Base-by-base conservation (phyloP, 1,140 invertebrate species). In the Drosophila micromelanica region DNA sequence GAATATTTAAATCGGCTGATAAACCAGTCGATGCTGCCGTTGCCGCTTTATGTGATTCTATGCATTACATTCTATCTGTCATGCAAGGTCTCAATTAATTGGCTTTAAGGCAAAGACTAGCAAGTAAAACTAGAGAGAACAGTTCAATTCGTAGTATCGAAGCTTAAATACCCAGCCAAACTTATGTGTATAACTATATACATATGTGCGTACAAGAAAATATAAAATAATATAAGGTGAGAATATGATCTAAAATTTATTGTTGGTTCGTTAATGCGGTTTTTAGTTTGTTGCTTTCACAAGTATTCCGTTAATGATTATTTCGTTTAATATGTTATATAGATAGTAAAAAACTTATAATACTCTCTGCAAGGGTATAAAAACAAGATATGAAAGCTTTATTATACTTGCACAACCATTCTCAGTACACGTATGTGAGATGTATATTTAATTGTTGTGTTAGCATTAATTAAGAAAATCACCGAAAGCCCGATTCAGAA, bases 1-100 rank as follows among this genome's bases (percentile, higher is more conserved):
- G 69, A 78, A 78, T 72, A 75, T 73, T 77, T 80, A 75, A 75
- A 85, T 77, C 45, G 48, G 56, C 61, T 38, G 62, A 60, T 60
- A 73, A 67, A 67, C 63, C 70, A 73, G 70, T 73, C 60, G 62
- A 9, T 49, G 32, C 8, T 9, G 32, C 32, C 32, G 32, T 4
- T 35, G 32, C 5, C 27, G 0, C 5, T 27, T 27, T 23, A 54
- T 48, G 3, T 20, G 6, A 15, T 30, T 59, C 46, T 54, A 32
- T 30, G n/a, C 57, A 45, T 7, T 61, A 20, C n/a, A 32, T 4
- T 54, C 35, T 40, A 35, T 46, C n/a, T 9, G 43, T 37, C 7
- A 37, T 5, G 2, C 57, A 72, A 62, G 60, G 68, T 80, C 70
- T 57, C 49, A 79, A 76, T 76, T 84, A 76, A 84, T 73, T 65